A percentile compares a stretch with the other conserved stretches of the same genome.
These are phyloP conservation scores for Atta cephalotes DNA, from an alignment of 1,140 invertebrate genomes.

Conservation along the genomic window DNA sequence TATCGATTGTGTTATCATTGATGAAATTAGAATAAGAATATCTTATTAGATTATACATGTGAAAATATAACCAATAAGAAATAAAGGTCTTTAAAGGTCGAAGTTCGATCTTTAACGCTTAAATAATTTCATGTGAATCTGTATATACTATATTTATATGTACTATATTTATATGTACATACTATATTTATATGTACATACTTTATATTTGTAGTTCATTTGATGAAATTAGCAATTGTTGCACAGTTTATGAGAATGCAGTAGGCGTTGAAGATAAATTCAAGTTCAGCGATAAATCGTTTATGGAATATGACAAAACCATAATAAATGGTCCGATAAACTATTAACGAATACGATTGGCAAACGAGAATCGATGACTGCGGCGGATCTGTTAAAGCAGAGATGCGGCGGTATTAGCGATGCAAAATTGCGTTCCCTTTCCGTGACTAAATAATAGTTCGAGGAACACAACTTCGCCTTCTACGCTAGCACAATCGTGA, in stretches of 20 bases:
- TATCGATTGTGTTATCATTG: neutral
- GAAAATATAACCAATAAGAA: no score
- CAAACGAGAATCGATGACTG: constrained; percentile 61
- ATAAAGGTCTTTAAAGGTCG: no score
- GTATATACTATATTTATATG: no score
- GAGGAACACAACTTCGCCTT: neutral
- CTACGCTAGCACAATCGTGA: neutral
- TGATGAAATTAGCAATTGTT: neutral
- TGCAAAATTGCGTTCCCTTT: constrained; percentile 29
- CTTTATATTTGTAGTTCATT: no score
- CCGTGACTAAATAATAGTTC: constrained; percentile 29
- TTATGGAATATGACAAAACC: neutral
- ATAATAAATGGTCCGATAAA: constrained; percentile 18
- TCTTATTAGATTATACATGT: no score
- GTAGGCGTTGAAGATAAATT: constrained; percentile 2
- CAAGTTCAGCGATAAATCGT: constrained; percentile 35
- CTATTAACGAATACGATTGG: neutral
- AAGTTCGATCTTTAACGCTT: no score
- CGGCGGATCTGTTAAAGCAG: neutral
- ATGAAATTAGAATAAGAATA: neutral
- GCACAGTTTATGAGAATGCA: neutral
- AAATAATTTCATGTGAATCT: no score
- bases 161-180: no score
- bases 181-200: no score
- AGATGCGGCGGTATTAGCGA: neutral